Evolutionary conservation across 2,888 invertebrate species (phyloP), one percentile per base, ranked within the genome.

Genomic region (Galeopsomyia nigrocyanea): DNA sequence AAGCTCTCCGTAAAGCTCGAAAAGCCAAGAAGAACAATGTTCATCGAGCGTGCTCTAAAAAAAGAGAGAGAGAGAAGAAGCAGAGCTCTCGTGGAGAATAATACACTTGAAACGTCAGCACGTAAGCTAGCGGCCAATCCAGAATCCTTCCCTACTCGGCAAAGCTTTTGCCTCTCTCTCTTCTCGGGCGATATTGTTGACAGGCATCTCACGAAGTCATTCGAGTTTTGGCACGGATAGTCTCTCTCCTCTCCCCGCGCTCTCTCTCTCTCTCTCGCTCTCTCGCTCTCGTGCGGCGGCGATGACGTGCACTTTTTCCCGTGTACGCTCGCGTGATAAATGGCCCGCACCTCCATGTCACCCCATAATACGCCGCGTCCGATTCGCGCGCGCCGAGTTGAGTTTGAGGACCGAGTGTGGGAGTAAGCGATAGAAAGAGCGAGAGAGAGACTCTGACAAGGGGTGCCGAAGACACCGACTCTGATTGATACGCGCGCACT

Each of bases 201-300:
- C 82, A 82, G 82, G 80, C 82, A 80, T 82, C 81, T 82, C 83
- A 84, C 84, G 81, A 82, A 86, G 84, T 84, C 85, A 85, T 85
- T 81, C 77, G 81, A 81, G 80, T 83, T 82, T 82, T 73, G 81
- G 80, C 79, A 79, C 81, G 81, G 78, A 79, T 78, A 79, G 77
- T 39, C 39, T 10, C 39, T 75, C 77, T 77, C 39, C 39, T 7
- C 58, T 50, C n/a, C n/a, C n/a, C 76, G 74, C 53, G 17, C 49
- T 10, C 57, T 17, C 47, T 66, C 60, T 49, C 49, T 50, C 46
- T 39, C 21, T 47, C 19, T 39, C 50, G 63, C 31, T 17, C 17
- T 10, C 58, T 50, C 53, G 17, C 49, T 10, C 57, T 17, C 47
- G 39, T 10, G 9, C 13, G 53, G 74, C 73, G 79, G 78, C 79